Percentiles rank a stretch among this genome's conserved stretches.
phyloP scores from a whole-genome alignment of 92 coral and sea anemone species.

The Actinernus sp. region DNA sequence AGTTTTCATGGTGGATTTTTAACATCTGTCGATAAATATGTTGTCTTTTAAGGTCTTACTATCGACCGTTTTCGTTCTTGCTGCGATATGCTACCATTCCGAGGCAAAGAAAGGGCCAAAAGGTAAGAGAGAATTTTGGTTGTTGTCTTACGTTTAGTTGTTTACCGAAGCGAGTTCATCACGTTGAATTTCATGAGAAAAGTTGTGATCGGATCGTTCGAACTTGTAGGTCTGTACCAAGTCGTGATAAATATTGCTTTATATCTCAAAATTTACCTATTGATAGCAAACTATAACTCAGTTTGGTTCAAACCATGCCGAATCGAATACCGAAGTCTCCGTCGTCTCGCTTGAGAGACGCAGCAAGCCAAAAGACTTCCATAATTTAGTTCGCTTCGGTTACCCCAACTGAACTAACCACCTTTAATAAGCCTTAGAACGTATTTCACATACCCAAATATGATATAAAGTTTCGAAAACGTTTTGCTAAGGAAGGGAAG shows the following conservation, averaged over 20 bases:
- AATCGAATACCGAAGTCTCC: background rate
- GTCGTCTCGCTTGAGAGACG: constrained; percentile 44
- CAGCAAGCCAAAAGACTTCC: too few relatives aligned
- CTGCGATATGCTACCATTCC: constrained; percentile 4
- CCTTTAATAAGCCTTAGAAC: too few relatives aligned
- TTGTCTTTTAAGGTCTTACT: constrained; percentile 19
- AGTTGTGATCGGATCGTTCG: too few relatives aligned
- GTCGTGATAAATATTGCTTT: too few relatives aligned
- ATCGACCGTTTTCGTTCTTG: constrained; percentile 27
- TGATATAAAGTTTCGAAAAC: too few relatives aligned
- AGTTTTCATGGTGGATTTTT: constrained; percentile 44
- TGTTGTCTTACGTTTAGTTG: background rate
- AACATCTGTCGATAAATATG: constrained; percentile 15
- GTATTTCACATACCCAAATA: too few relatives aligned
- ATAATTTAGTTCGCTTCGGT: too few relatives aligned
- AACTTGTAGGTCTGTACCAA: too few relatives aligned
- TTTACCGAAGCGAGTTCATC: background rate
- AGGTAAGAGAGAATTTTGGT: background rate
- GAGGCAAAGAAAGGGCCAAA: constrained; percentile 26
- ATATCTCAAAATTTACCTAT: too few relatives aligned
- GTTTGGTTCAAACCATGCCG: constrained; percentile 13
- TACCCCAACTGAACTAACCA: too few relatives aligned
- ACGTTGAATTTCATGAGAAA: background rate
- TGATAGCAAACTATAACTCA: background rate
- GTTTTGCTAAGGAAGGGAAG: too few relatives aligned